A percentile compares a stretch with the other conserved stretches of the same genome.
Evolutionary conservation across 1,140 invertebrate genomes (phyloP).

Genomic region (Anastatus disparis): DNA sequence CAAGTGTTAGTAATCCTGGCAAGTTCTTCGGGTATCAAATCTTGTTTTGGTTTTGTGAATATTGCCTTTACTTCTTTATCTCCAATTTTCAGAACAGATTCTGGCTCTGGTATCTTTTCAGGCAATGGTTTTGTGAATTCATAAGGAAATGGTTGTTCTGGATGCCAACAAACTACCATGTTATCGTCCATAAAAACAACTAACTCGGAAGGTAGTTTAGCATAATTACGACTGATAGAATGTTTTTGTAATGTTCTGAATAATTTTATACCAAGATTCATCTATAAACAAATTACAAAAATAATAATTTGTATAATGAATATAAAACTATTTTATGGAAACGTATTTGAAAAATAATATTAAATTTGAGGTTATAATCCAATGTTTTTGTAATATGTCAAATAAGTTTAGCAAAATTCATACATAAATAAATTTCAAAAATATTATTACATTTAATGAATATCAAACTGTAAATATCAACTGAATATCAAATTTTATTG

Average conservation of each 20-base stretch:
- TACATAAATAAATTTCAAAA: neutral
- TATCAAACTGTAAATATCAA: neutral
- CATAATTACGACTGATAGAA: conserved; percentile 39
- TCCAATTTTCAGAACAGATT: conserved; percentile 73
- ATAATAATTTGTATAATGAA: neutral
- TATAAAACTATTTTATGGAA: too few species aligned
- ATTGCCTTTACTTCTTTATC: conserved; percentile 72
- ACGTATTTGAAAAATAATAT: too few species aligned
- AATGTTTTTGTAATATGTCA: neutral
- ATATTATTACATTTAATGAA: neutral
- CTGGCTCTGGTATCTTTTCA: conserved; percentile 49
- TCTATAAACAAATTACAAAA: conserved; percentile 25
- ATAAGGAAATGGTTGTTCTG: conserved; percentile 83
- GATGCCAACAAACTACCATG: conserved; percentile 89
- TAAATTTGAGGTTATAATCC: conserved; percentile 11
- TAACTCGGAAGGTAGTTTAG: conserved; percentile 59
- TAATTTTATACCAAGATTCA: conserved; percentile 18
- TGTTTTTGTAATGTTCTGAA: neutral
- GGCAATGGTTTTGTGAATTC: conserved; percentile 83
- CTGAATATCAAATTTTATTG: neutral
- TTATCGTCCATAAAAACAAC: conserved; percentile 77
- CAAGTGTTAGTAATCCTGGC: conserved; percentile 81
- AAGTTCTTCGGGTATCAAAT: conserved; percentile 74
- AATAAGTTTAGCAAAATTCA: neutral
- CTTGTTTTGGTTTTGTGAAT: conserved; percentile 74